phyloP scores from a whole-genome alignment of 1,140 invertebrate species.

The Eriosoma lanigerum region DNA sequence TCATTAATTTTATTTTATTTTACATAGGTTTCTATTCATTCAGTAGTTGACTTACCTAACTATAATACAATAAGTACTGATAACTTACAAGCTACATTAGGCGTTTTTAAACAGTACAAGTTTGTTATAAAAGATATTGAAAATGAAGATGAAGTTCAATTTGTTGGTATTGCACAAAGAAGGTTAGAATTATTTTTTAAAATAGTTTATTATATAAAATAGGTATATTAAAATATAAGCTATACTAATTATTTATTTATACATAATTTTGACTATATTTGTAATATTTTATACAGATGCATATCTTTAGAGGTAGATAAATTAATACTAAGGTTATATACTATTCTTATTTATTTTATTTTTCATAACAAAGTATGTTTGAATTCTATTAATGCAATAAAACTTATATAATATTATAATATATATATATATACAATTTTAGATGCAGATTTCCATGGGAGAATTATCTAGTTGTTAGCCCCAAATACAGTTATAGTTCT shows the following conservation, averaged over 20 bases:
- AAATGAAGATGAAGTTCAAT: slow-evolving; percentile 63
- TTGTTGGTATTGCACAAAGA: slow-evolving; percentile 63
- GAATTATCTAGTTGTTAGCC: slow-evolving; percentile 65
- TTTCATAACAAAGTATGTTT: slow-evolving; percentile 10
- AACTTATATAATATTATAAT: not conserved
- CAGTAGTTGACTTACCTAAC: slow-evolving; percentile 68
- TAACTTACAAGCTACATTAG: slow-evolving; percentile 51
- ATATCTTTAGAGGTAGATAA: too few relatives aligned
- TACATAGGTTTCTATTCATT: slow-evolving; percentile 65
- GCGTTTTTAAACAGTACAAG: slow-evolving; percentile 50
- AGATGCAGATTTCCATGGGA: slow-evolving; percentile 69
- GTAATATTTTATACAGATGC: too few relatives aligned
- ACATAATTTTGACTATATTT: too few relatives aligned
- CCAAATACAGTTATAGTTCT: slow-evolving; percentile 68
- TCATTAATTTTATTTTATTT: not conserved
- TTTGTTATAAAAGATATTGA: slow-evolving; percentile 63
- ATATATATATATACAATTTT: slow-evolving; percentile 55
- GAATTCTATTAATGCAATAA: not conserved
- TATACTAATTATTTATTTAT: too few relatives aligned
- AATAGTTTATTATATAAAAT: not conserved
- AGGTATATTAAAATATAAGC: too few relatives aligned
- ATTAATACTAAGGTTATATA: not conserved
- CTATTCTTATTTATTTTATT: not conserved
- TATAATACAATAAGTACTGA: slow-evolving; percentile 59
- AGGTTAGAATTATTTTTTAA: not conserved